phyloP scores from a whole-genome alignment of 1,140 invertebrate species.

The Homarus americanus region DNA sequence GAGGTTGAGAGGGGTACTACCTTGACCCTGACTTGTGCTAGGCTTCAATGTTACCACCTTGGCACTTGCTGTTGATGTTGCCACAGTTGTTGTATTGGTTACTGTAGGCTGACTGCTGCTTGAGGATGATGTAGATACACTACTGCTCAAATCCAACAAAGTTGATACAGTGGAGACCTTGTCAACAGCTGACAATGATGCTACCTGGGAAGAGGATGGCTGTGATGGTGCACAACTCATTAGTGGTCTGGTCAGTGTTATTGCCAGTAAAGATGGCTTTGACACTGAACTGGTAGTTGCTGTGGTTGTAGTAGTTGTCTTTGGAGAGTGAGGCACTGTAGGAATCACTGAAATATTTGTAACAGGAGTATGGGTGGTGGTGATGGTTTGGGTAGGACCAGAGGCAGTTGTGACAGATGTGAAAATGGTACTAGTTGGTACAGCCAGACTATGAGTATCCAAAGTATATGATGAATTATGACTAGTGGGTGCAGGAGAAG shows the following conservation, averaged over 20 bases:
- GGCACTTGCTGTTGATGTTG: constrained; percentile 45
- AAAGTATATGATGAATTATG: constrained; percentile 24
- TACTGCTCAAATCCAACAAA: constrained; percentile 22
- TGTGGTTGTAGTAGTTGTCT: constrained; percentile 28
- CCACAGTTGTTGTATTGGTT: constrained; percentile 28
- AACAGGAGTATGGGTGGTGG: constrained; percentile 42
- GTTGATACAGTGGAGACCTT: constrained; percentile 36
- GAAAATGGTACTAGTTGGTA: constrained; percentile 39
- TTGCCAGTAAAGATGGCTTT: constrained; percentile 57
- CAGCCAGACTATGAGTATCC: constrained; percentile 38
- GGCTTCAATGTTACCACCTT: constrained; percentile 74
- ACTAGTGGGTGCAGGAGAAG: constrained; percentile 46
- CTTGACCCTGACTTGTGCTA: constrained; percentile 64
- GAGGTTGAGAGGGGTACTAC: constrained; percentile 65
- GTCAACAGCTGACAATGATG: constrained; percentile 29
- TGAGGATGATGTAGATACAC: constrained; percentile 9
- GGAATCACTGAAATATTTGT: constrained; percentile 47
- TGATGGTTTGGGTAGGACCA: constrained; percentile 30
- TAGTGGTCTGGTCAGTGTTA: constrained; percentile 58
- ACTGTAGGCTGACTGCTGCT: not conserved
- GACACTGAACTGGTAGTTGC: constrained; percentile 14
- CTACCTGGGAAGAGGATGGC: constrained; percentile 31
- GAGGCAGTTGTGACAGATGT: constrained; percentile 35
- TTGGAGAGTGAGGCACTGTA: constrained; percentile 51
- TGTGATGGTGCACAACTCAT: constrained; percentile 41